Evolutionary conservation across 2,888 invertebrate species (phyloP), one percentile per base, ranked within the genome.

Genomic region (Sesamia inferens): DNA sequence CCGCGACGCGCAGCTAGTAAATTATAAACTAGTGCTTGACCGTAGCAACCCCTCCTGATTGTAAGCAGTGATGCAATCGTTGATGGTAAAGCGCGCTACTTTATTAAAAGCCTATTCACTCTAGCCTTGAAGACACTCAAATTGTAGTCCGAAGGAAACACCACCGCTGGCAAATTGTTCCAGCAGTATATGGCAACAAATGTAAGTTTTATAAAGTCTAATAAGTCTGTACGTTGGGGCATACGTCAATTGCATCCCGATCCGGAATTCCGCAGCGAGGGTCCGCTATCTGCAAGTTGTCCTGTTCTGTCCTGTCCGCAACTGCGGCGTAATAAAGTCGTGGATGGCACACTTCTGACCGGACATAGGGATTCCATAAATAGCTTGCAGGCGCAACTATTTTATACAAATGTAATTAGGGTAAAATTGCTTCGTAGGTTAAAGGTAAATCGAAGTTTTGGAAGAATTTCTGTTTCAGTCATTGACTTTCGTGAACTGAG

Each of bases 181-280:
- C n/a, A n/a, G n/a, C n/a, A n/a, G 31, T 31, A 31, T 31, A 31
- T 31, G 11, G 8, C 4, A 16, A 44, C 6, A 55, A 42, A 44
- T 16, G 31, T 14, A 5, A 19, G 1, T 47, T 47, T 55, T 22
- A 39, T 5, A 44, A 62, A 47, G 22, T n/a, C 24, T 13, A 69
- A 47, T 55, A 61, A 70, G 76, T 77, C 59, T 74, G 19, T 83
- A 63, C 62, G n/a, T 85, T 90, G 74, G 16, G 78, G 85, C 90
- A 88, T 39, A 81, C 83, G 42, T 74, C 79, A 85, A 83, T 78
- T 87, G 89, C 88, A 89, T 88, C 89, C 88, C 88, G 85, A 90
- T 88, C 89, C 93, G 94, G 94, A 94, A 92, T 92, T 94, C 93
- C 93, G 92, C 74, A 71, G 44, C 71, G 82, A 81, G 76, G 88